Evolutionary conservation across 2,113 vertebrate genomes (phyloP), one percentile per base, ranked within the genome.

Genomic region (Pristiophorus japonicus): DNA sequence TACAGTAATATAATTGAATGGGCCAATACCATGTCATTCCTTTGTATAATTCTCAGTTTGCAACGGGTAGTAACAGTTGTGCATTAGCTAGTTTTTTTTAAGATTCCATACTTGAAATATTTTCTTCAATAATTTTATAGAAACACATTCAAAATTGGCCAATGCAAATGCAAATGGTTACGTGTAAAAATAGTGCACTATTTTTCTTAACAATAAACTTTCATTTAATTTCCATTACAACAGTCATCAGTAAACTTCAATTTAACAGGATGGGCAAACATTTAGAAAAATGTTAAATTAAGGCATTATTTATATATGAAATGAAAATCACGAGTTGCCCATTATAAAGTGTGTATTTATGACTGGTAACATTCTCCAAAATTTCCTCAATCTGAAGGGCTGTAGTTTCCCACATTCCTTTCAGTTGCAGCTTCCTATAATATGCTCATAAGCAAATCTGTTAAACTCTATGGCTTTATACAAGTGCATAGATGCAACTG

Each of bases 131-230:
- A 96, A 62, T 62, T 93, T 93, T 94, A 94, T 75, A 75, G 30
- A 97, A 97, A 97, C 97, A 98, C 98, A 98, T 98, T 98, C 98
- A 98, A 97, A 96, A 96, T 47, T 98, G 97, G 96, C 97, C 96
- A 97, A 97, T 96, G 95, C 42, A 97, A 97, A 96, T 97, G 97
- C 96, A 97, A 94, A 96, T 97, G 97, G 97, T 96, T 97, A 97
- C 93, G 67, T 97, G 97, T 97, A 97, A 97, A 96, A 98, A 98
- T 97, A 97, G 97, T 97, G 97, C 97, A 97, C 97, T 97, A 96
- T 96, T 88, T 95, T 81, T 59, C 96, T 96, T 96, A 97, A 96
- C 94, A 95, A 92, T 96, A 97, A 94, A 95, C 95, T 97, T 97
- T 96, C 97, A 97, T 98, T 98, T 97, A 98, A 98, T 98, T 96